Percentiles rank a stretch among this genome's conserved stretches.
Conservation (phyloP, 2,797 vertebrate species). For the Eulemur rubriventer region DNA sequence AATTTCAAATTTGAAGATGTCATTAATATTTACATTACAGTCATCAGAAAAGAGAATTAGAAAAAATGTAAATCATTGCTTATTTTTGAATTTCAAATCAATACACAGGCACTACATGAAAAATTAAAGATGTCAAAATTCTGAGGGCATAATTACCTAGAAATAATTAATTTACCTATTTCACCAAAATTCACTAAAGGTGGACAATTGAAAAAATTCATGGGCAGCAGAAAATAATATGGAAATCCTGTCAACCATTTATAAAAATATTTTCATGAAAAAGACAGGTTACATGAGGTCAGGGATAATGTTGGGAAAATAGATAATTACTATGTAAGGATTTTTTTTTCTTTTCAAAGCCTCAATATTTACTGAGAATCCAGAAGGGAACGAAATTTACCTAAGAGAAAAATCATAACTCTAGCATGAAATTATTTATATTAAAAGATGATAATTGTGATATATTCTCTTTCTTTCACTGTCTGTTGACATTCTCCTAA, state of each 20-base stretch:
- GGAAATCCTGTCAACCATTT: background rate
- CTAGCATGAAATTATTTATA: background rate
- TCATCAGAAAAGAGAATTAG: background rate
- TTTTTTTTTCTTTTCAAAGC: no score
- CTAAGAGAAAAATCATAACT: background rate
- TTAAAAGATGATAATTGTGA: background rate
- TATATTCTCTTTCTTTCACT: background rate
- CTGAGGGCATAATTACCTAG: background rate
- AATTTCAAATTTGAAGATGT: background rate
- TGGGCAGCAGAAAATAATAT: fast-evolving
- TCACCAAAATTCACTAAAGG: background rate
- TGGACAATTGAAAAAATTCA: background rate
- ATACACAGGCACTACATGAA: background rate
- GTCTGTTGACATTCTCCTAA: background rate
- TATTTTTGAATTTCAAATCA: background rate
- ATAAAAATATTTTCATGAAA: background rate
- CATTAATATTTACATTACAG: background rate
- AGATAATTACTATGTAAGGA: no score
- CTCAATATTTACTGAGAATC: background rate
- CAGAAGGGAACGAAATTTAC: background rate
- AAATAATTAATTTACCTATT: background rate
- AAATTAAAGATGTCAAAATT: background rate
- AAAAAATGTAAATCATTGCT: background rate
- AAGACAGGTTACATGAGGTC: background rate
- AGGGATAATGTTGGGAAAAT: background rate